Conservation (phyloP, 1,140 invertebrate species). For the Neodiprion pinetum region DNA sequence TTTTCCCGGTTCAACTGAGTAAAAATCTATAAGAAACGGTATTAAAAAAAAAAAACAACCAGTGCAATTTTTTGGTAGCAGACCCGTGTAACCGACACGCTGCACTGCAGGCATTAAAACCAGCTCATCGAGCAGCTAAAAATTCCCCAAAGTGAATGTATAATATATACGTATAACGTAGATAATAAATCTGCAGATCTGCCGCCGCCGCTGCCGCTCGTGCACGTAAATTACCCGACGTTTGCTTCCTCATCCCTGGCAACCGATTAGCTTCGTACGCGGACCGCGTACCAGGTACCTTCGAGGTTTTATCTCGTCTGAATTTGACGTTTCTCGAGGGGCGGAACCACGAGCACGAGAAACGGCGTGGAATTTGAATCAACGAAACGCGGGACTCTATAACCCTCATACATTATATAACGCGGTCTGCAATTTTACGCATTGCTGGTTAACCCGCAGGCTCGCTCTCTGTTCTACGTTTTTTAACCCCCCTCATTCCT, state of each 20-base stretch:
- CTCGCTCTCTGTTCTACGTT: background rate
- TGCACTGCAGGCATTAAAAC: too few relatives aligned
- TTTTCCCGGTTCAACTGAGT: too few relatives aligned
- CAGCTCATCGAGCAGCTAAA: too few relatives aligned
- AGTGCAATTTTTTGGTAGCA: too few relatives aligned
- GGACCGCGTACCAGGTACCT: background rate
- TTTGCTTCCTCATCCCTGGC: background rate
- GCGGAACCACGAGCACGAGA: background rate
- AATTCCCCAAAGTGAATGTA: too few relatives aligned
- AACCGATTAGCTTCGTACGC: constrained; percentile 5
- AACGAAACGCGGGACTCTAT: background rate
- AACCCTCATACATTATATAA: background rate
- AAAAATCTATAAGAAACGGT: too few relatives aligned
- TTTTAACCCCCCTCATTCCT: background rate
- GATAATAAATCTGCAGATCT: too few relatives aligned
- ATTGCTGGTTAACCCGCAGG: background rate
- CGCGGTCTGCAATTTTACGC: background rate
- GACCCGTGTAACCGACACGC: too few relatives aligned
- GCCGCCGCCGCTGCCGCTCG: too few relatives aligned
- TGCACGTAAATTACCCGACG: too few relatives aligned
- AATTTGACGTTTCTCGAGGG: background rate
- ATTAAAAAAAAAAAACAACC: too few relatives aligned
- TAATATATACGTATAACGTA: too few relatives aligned
- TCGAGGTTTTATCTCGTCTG: constrained; percentile 7
- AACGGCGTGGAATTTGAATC: constrained; percentile 2